These are phyloP conservation scores for Hyppa rectilinea DNA, from an alignment of 2,888 invertebrate genomes.

Conservation along the genomic window DNA sequence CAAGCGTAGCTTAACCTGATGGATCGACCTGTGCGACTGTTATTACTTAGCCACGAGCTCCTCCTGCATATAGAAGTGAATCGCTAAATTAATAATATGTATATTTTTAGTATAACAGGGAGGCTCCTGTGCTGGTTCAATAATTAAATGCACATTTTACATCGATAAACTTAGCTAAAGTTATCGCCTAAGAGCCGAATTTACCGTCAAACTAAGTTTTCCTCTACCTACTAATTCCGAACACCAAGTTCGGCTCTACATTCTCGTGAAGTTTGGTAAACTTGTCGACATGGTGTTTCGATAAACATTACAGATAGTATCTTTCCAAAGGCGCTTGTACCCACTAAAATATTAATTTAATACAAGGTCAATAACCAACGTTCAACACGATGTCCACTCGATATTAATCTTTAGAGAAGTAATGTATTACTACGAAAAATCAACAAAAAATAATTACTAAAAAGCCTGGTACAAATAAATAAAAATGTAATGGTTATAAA, in stretches of 20 bases:
- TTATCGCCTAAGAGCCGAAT: constrained; percentile 31
- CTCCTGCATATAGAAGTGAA: background rate
- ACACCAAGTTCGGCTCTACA: constrained; percentile 30
- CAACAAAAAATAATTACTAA: background rate
- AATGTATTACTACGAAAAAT: background rate
- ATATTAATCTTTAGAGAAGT: constrained; percentile 13
- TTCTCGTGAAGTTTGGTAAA: constrained; percentile 39
- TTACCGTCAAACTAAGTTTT: constrained; percentile 40
- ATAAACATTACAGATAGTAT: constrained; percentile 54
- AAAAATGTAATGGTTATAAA: constrained; percentile 6
- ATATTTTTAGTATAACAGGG: too few species aligned
- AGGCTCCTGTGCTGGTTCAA: background rate
- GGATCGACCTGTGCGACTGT: too few species aligned
- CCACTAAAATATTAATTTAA: constrained; percentile 37
- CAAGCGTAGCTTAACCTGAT: too few species aligned
- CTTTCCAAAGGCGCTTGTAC: constrained; percentile 23
- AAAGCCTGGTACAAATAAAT: background rate
- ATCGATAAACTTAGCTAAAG: constrained; percentile 15
- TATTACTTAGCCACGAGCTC: too few species aligned
- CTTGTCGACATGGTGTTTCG: constrained; percentile 47
- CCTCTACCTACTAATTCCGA: constrained; percentile 43
- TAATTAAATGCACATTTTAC: constrained; percentile 28
- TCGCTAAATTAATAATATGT: background rate
- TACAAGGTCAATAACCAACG: constrained; percentile 20
- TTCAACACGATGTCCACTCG: constrained; percentile 16